Evolutionary conservation across 2,113 vertebrate species (phyloP), one percentile per base, ranked within the genome.

Genomic region (Reinhardtius hippoglossoides): DNA sequence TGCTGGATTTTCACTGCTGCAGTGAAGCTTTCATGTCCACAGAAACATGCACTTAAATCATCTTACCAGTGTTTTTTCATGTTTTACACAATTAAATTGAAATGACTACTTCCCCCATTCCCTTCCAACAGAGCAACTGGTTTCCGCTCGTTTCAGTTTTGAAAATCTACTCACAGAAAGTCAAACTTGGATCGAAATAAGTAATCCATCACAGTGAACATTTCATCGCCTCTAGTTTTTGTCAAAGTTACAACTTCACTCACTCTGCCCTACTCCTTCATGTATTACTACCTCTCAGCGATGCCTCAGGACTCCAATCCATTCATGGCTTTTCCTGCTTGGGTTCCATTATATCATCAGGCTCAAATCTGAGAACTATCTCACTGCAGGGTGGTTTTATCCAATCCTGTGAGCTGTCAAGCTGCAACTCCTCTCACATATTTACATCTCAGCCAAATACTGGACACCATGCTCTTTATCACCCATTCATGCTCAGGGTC

Each of bases 201-300:
- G 57, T 58, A 55, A 81, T 83, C 74, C 59, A 79, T 86, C 78
- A 84, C 18, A 54, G 37, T 61, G 65, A 87, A 62, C 70, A 40
- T 85, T 81, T 85, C 57, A 59, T 79, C 24, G 18, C 72, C 56
- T 76, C 78, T 68, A 65, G 65, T 79, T 81, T 78, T 80, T 40
- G 64, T 87, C 80, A 77, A 62, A 80, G 61, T 78, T 83, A 70
- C 54, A 70, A 56, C 64, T 58, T 77, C 50, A 48, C 65, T 80
- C 44, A 1, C 76, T 74, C 70, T 71, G 78, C 73, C 60, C 62
- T 27, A 5, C 67, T 35, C 68, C 20, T 69, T 79, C 56, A 84
- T 87, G 79, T 78, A 84, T 78, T 84, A 60, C 71, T 68, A 63
- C 55, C 68, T 81, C 60, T 83, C 66, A 84, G 78, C 88, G 55